Conservation (phyloP, 2,113 vertebrate species). For the Periophthalmus modestus region DNA sequence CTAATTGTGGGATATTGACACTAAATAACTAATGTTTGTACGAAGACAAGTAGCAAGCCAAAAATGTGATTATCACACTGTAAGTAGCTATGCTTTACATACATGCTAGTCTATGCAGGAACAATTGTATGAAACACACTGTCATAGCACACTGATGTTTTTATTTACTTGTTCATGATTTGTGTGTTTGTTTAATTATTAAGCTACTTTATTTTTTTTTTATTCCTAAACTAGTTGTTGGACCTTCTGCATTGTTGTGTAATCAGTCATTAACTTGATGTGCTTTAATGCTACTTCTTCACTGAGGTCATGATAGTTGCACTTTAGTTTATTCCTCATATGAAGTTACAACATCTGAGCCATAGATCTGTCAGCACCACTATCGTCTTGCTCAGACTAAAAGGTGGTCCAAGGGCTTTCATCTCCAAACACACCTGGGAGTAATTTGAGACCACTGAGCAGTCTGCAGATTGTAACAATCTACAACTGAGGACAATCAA, state of each 20-base stretch:
- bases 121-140: too few relatives aligned
- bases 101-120: too few relatives aligned
- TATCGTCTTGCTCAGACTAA: background rate
- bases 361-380: background rate
- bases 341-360: background rate
- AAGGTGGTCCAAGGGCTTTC: background rate
- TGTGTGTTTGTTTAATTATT: too few relatives aligned
- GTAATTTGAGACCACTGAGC: conserved; percentile 21
- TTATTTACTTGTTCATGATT: too few relatives aligned
- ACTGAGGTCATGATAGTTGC: background rate
- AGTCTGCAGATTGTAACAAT: background rate
- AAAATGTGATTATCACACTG: too few relatives aligned
- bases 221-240: background rate
- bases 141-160: too few relatives aligned
- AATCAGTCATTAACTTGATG: background rate
- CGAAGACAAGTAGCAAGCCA: too few relatives aligned
- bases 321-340: background rate
- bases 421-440: conserved; percentile 28
- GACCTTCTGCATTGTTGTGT: background rate
- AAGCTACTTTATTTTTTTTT: background rate
- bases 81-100: too few relatives aligned
- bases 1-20: background rate
- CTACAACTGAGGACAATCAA: conserved; percentile 8
- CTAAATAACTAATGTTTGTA: too few relatives aligned
- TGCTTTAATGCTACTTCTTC: background rate